Percentiles rank a stretch among this genome's conserved stretches.
Evolutionary conservation across 2,113 vertebrate species (phyloP).

Genomic region (Ia io): DNA sequence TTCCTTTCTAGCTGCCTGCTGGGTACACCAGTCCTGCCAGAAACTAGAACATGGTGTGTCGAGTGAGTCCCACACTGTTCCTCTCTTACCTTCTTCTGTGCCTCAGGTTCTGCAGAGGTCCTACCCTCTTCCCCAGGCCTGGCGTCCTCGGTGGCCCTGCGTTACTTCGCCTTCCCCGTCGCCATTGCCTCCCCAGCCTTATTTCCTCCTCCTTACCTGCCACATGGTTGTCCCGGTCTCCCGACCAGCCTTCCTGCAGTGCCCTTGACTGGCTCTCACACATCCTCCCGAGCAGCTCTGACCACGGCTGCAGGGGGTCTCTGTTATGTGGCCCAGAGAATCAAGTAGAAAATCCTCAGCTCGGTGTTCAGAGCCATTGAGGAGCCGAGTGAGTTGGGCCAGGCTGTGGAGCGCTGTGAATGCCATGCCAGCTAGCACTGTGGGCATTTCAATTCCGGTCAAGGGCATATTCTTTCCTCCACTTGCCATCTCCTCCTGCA

Average conservation of each 20-base stretch:
- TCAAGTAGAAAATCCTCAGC: background rate
- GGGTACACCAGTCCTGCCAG: background rate
- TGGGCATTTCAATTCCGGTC: no score
- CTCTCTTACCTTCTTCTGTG: background rate
- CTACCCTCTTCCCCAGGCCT: background rate
- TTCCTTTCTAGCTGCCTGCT: background rate
- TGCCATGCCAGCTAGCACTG: no score
- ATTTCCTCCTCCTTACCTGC: background rate
- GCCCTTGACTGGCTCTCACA: background rate
- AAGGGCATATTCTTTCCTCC: background rate
- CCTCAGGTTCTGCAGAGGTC: background rate
- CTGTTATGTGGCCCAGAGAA: background rate
- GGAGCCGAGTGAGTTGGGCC: background rate
- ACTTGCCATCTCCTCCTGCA: background rate
- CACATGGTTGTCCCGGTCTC: background rate
- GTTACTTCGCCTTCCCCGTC: background rate
- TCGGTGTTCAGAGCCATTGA: accelerated
- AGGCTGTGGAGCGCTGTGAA: no score
- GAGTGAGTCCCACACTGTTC: background rate
- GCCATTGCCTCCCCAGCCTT: background rate
- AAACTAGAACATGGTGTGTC: background rate
- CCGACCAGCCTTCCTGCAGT: background rate
- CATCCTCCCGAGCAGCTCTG: background rate
- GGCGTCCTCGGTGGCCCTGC: background rate
- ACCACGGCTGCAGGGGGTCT: background rate